These are phyloP conservation scores for Poeciliopsis presidionis DNA, from an alignment of 2,797 vertebrate species.

Conservation along the genomic window DNA sequence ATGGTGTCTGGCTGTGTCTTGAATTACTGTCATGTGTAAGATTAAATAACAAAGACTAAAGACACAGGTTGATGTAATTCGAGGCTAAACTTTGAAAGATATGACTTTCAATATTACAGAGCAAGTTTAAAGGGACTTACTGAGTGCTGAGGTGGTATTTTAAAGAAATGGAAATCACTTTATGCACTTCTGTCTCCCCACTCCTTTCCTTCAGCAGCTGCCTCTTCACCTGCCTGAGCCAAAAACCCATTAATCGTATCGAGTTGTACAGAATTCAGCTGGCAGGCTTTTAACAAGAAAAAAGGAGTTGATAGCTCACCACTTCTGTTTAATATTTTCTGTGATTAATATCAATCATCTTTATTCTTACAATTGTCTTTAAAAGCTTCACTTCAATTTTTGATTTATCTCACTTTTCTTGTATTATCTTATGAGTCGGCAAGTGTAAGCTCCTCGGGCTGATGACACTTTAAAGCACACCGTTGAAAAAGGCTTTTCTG, in stretches of 20 bases:
- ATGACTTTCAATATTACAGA: neutral
- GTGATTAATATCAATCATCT: neutral
- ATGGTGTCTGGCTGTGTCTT: conserved; percentile 2
- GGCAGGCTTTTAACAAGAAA: neutral
- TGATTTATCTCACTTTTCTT: neutral
- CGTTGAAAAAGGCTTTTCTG: neutral
- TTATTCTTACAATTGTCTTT: neutral
- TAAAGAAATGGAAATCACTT: neutral
- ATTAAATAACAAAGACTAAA: neutral
- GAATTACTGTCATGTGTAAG: conserved; percentile 27
- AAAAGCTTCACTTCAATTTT: neutral
- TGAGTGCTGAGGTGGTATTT: neutral
- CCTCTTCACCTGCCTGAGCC: neutral
- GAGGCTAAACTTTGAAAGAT: neutral
- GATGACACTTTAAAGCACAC: neutral
- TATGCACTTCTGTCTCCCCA: neutral
- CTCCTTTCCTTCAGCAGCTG: neutral
- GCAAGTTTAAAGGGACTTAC: neutral
- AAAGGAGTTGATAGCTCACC: neutral
- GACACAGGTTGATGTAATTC: neutral
- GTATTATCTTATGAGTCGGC: neutral
- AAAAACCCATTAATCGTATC: neutral
- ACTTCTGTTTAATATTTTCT: neutral
- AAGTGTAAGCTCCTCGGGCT: neutral
- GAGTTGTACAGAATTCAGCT: neutral